phyloP scores from a whole-genome alignment of 2,797 vertebrate genomes.

The Gymnoscopelus braueri region DNA sequence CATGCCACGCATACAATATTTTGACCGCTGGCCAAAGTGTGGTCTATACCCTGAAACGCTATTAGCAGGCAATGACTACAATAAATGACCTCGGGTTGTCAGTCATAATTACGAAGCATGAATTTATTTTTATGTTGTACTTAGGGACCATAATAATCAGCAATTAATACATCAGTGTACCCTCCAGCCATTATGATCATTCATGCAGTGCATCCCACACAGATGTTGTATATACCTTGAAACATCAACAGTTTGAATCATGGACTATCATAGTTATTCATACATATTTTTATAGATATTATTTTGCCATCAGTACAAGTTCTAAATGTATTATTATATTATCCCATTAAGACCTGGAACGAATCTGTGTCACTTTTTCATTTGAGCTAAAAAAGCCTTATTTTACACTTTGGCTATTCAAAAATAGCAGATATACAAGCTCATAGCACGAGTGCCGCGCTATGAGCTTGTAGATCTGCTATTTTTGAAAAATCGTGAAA shows the following conservation, averaged over 20 bases:
- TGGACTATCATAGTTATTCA: neutral
- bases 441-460: too few species aligned
- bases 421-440: too few species aligned
- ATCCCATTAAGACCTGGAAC: too few species aligned
- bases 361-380: too few species aligned
- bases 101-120: slow-evolving; percentile 28
- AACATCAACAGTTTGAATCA: slow-evolving; percentile 7
- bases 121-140: slow-evolving; percentile 42
- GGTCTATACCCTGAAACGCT: slow-evolving; percentile 17
- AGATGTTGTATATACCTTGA: neutral
- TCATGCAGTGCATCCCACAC: neutral
- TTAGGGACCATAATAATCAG: slow-evolving; percentile 28
- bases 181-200: slow-evolving; percentile 8
- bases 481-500: too few species aligned
- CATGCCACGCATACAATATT: slow-evolving; percentile 5
- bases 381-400: too few species aligned
- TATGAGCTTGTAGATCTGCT: too few species aligned
- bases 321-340: too few species aligned
- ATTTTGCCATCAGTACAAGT: too few species aligned
- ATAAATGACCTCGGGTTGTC: slow-evolving; percentile 22
- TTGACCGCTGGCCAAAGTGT: slow-evolving; percentile 38
- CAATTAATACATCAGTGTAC: slow-evolving; percentile 48
- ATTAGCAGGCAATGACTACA: neutral
- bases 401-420: too few species aligned
- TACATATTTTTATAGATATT: too few species aligned